Evolutionary conservation across 2,888 invertebrate species (phyloP).

Genomic region (Adela reaumurella): DNA sequence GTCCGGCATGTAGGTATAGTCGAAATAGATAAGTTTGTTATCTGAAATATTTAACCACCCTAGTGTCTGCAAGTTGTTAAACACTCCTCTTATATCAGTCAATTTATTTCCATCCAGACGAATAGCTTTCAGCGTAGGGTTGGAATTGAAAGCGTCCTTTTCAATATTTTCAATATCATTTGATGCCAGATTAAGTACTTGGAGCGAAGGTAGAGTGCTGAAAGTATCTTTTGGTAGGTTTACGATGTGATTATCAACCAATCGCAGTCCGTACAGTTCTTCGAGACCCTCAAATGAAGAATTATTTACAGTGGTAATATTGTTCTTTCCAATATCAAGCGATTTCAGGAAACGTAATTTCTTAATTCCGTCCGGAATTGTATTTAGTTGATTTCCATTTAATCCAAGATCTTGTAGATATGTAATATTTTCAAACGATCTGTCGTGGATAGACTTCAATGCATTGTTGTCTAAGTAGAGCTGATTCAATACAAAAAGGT

Average conservation of each 20-base stretch:
- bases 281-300: constrained; percentile 71
- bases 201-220: constrained; percentile 65
- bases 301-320: constrained; percentile 66
- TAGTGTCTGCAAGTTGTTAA: constrained; percentile 67
- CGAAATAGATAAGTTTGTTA: constrained; percentile 74
- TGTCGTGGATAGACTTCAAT: constrained; percentile 62
- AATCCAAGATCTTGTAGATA: constrained; percentile 74
- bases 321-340: constrained; percentile 78
- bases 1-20: constrained; percentile 72
- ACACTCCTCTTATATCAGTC: constrained; percentile 72
- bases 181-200: constrained; percentile 75
- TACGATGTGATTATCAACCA: constrained; percentile 75
- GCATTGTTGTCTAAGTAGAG: constrained; percentile 71
- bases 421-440: constrained; percentile 72
- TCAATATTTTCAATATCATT: constrained; percentile 74
- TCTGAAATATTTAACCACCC: constrained; percentile 80
- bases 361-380: constrained; percentile 64
- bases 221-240: constrained; percentile 73
- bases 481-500: constrained; percentile 69
- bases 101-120: constrained; percentile 75
- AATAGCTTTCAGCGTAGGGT: constrained; percentile 69
- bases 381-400: constrained; percentile 65
- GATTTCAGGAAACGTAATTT: constrained; percentile 67
- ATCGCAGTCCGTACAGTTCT: constrained; percentile 69
- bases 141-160: constrained; percentile 71